Conservation (phyloP, 2,797 vertebrate species). For the Spea hammondii region DNA sequence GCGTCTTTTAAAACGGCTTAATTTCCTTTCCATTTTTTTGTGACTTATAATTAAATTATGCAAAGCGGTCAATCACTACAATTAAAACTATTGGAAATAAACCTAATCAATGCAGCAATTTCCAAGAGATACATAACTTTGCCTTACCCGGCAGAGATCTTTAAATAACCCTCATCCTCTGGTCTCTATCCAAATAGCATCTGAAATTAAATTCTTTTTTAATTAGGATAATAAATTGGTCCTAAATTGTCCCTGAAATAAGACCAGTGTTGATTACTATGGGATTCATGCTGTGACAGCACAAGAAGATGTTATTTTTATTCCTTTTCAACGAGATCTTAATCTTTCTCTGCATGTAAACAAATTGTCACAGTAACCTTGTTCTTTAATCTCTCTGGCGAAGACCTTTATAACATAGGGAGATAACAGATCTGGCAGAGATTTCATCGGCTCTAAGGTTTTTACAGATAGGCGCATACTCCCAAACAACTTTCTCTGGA, state of each 20-base stretch:
- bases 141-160: slow-evolving; percentile 43
- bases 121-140: slow-evolving; percentile 37
- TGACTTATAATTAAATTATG: neutral
- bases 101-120: slow-evolving; percentile 13
- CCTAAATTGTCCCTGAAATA: slow-evolving; percentile 99
- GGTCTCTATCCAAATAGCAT: slow-evolving; percentile 61
- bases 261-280: slow-evolving; percentile 98
- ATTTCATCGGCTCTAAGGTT: slow-evolving; percentile 76
- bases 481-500: slow-evolving; percentile 60
- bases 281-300: slow-evolving; percentile 90
- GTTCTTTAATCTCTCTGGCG: slow-evolving; percentile 77
- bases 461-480: slow-evolving; percentile 64
- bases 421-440: slow-evolving; percentile 79
- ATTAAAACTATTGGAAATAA: slow-evolving; percentile 12
- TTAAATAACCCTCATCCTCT: slow-evolving; percentile 48
- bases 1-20: neutral
- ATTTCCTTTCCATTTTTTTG: neutral
- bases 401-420: slow-evolving; percentile 77
- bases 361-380: slow-evolving; percentile 81
- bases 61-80: neutral
- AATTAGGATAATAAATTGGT: slow-evolving; percentile 99
- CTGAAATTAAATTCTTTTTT: slow-evolving; percentile 74
- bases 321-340: slow-evolving; percentile 85
- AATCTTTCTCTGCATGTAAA: slow-evolving; percentile 84
- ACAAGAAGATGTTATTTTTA: slow-evolving; percentile 79